Evolutionary conservation across 2,113 vertebrate genomes (phyloP), one percentile per base, ranked within the genome.

Genomic region (Aspiorhynchus laticeps): DNA sequence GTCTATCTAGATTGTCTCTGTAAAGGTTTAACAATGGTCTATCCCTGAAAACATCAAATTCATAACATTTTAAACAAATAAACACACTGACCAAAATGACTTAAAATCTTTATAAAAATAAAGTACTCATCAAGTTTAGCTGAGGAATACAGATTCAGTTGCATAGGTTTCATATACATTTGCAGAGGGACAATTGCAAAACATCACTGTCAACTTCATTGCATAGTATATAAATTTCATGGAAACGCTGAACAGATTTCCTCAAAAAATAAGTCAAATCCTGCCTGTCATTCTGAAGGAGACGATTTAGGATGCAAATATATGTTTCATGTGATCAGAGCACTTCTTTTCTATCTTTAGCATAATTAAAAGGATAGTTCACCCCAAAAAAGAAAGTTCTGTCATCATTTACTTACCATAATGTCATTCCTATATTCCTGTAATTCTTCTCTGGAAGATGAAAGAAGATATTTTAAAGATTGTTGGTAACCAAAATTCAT

Each of bases 321-420:
- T 11, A 9, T 65, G 12, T 11, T 26, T 17, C n/a, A 4, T 63
- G 24, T 81, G 8, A 65, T 26, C 15, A 28, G 8, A 51, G 28
- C 6, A 12, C 56, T 69, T 10, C 48, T 65, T 76, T 56, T 33
- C 31, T 65, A 15, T 67, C 21, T 87, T 90, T 84, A 85, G 90
- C 90, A 86, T 90, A 90, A 91, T 88, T 90, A 92, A 91, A 77
- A 14, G 26, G 21, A 61, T 61, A 61, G 24, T 61, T 10, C 56
- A 61, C 8, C 56, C 5, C 1, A 53, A n/a, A 61, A 61, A 59
- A n/a, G 0, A 10, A 24, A 24, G 2, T 10, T 59, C 8, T 61
- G 56, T n/a, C 7, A 19, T 53, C 15, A 56, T 56, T 59, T 24
- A 1, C 19, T n/a, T n/a, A 61, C 56, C 48, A 51, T 51, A 51